Evolutionary conservation across 1,140 invertebrate genomes (phyloP).

Genomic region (Pantala flavescens): DNA sequence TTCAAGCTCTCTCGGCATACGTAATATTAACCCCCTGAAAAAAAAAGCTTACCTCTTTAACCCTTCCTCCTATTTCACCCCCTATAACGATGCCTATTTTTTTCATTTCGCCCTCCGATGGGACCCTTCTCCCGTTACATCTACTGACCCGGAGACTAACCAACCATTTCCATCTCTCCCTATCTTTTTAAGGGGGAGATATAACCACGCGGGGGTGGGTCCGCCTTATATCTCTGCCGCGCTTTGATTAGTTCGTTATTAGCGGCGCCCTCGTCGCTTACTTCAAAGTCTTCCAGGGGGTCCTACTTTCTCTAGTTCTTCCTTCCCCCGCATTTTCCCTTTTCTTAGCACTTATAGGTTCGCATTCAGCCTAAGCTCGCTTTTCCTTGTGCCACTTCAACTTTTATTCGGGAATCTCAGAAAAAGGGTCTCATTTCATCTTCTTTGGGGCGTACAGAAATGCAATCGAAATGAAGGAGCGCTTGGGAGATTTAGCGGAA

Average conservation of each 20-base stretch:
- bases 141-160: neutral
- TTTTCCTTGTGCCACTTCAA: no score
- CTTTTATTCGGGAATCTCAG: no score
- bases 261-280: neutral
- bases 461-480: no score
- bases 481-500: no score
- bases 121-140: neutral
- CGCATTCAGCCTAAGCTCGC: no score
- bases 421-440: no score
- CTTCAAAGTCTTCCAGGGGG: neutral
- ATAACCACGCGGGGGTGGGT: neutral
- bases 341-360: neutral
- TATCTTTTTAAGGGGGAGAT: neutral
- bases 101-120: neutral
- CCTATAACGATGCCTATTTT: neutral
- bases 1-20: no score
- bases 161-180: neutral
- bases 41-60: neutral
- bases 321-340: neutral
- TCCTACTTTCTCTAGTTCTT: neutral
- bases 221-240: neutral
- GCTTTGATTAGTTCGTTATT: slow-evolving; percentile 7
- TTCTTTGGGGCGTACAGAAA: no score
- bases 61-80: slow-evolving; percentile 3
- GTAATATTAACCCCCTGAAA: no score